Evolutionary conservation across 2,113 vertebrate genomes (phyloP).

Genomic region (Dicerorhinus sumatrensis): DNA sequence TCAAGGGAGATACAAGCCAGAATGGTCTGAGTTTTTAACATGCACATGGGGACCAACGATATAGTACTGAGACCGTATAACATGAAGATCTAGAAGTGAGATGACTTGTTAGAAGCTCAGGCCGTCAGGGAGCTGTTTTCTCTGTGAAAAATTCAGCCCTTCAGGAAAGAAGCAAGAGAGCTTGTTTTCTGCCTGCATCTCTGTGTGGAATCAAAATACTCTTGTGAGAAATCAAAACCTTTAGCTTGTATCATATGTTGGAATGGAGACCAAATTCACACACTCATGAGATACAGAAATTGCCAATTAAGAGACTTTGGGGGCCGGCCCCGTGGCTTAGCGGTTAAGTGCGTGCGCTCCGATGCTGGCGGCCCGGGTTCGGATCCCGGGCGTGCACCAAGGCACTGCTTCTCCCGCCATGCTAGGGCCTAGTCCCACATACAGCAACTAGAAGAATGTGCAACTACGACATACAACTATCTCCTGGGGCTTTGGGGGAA

Average conservation of each 20-base stretch:
- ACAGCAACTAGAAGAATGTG: too few relatives aligned
- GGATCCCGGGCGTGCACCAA: too few relatives aligned
- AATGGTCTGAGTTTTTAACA: too few relatives aligned
- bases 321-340: not conserved
- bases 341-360: too few relatives aligned
- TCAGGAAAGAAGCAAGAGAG: not conserved
- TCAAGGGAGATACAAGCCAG: not conserved
- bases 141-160: not conserved
- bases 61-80: not conserved
- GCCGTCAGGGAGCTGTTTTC: not conserved
- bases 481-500: too few relatives aligned
- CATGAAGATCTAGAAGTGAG: not conserved
- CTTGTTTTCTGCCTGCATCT: not conserved
- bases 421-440: too few relatives aligned
- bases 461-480: too few relatives aligned
- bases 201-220: not conserved
- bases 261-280: too few relatives aligned
- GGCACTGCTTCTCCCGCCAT: too few relatives aligned
- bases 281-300: too few relatives aligned
- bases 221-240: not conserved
- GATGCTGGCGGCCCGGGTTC: too few relatives aligned
- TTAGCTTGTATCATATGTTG: not conserved
- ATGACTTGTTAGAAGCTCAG: not conserved
- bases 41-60: not conserved
- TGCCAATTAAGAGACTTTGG: too few relatives aligned